Evolutionary conservation across 1,140 invertebrate genomes (phyloP).

Genomic region (Scylla paramamosain): DNA sequence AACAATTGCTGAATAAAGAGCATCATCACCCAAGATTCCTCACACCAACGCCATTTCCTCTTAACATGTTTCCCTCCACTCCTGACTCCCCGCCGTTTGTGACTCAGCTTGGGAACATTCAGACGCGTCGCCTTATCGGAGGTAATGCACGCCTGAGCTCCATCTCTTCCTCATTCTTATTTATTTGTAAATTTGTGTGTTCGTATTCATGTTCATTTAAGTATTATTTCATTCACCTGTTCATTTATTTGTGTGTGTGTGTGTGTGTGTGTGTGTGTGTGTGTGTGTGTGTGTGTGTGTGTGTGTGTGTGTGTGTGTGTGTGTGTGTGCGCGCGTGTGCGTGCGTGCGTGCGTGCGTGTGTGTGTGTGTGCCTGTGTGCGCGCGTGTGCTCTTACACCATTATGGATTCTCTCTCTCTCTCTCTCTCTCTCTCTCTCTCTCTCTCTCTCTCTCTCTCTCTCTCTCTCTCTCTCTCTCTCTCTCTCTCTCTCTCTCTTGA

Average conservation of each 20-base stretch:
- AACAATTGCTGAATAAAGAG: too few species aligned
- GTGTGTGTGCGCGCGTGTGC: neutral
- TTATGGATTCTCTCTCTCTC: neutral
- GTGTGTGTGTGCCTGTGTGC: neutral
- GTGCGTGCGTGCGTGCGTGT: neutral
- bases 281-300: neutral
- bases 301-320: neutral
- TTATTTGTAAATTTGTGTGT: neutral
- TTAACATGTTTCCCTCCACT: too few species aligned
- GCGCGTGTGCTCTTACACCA: neutral
- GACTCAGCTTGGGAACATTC: too few species aligned
- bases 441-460: slow-evolving; percentile 7
- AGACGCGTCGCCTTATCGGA: too few species aligned
- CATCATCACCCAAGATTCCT: too few species aligned
- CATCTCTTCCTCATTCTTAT: neutral
- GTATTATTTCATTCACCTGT: neutral
- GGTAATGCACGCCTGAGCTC: too few species aligned
- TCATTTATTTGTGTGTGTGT: neutral
- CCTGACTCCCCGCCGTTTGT: too few species aligned
- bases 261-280: neutral
- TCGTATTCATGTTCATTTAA: neutral
- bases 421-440: slow-evolving; percentile 46
- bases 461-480: neutral
- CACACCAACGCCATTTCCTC: too few species aligned
- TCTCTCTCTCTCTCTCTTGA: slow-evolving; percentile 34